phyloP scores from a whole-genome alignment of 2,888 invertebrate genomes.

The Drosophila barbarae region DNA sequence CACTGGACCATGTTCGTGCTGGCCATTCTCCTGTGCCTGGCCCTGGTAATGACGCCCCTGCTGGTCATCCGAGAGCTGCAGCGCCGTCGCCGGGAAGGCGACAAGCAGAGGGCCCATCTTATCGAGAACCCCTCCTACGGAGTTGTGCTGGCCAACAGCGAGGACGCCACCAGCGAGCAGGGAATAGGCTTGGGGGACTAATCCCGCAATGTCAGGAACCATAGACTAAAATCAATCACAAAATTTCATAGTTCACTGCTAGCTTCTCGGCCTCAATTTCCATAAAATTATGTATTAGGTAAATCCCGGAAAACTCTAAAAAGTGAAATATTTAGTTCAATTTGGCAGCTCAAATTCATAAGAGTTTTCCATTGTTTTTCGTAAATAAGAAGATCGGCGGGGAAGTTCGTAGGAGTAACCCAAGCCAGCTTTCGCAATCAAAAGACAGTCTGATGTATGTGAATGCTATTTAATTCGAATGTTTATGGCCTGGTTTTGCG shows the following conservation, averaged over 20 bases:
- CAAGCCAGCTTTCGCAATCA: not conserved
- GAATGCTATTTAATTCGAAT: constrained; percentile 61
- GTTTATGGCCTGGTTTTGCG: constrained; percentile 64
- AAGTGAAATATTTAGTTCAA: not conserved
- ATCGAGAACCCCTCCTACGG: constrained; percentile 76
- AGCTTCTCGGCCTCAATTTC: constrained; percentile 3
- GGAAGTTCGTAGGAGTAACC: not conserved
- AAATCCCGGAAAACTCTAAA: not conserved
- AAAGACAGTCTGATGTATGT: not conserved
- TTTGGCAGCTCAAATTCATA: constrained; percentile 12
- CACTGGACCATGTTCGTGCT: constrained; percentile 60
- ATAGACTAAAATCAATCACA: not conserved
- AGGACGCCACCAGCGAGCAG: constrained; percentile 51
- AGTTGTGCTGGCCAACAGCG: constrained; percentile 58
- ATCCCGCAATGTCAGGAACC: not conserved
- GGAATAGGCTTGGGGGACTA: constrained; percentile 52
- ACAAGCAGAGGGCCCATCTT: constrained; percentile 70
- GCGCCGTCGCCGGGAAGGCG: constrained; percentile 49
- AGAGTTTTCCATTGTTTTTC: not conserved
- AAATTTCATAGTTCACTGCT: not conserved
- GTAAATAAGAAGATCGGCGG: not conserved
- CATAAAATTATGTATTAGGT: not conserved
- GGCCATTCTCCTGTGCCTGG: constrained; percentile 59
- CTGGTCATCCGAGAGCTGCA: constrained; percentile 63
- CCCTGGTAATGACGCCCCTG: constrained; percentile 60